A percentile compares a stretch with the other conserved stretches of the same genome.
Evolutionary conservation across 2,113 vertebrate genomes (phyloP).

Genomic region (Lucifuga dentata): DNA sequence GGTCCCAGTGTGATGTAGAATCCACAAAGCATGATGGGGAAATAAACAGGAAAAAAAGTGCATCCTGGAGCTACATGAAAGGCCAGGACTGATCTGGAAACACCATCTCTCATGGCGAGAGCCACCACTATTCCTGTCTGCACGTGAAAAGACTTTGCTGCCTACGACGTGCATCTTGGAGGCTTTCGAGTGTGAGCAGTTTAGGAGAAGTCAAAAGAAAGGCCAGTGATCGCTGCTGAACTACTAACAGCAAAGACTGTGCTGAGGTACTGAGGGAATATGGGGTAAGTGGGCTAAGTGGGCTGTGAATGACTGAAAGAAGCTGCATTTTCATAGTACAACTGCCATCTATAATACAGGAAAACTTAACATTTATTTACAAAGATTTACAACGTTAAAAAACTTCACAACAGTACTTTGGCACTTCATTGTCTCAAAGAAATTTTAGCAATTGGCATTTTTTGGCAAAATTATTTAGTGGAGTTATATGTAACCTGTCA

Average conservation of each 20-base stretch:
- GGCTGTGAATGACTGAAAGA: constrained; percentile 41
- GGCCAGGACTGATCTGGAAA: constrained; percentile 37
- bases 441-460: no score
- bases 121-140: constrained; percentile 55
- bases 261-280: constrained; percentile 48
- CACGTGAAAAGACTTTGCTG: constrained; percentile 55
- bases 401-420: no score
- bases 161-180: constrained; percentile 58
- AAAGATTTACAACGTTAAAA: no score
- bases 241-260: constrained; percentile 52
- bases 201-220: constrained; percentile 52
- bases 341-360: no score
- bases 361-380: no score
- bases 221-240: constrained; percentile 50
- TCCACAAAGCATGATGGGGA: constrained; percentile 36
- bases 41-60: constrained; percentile 31
- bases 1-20: constrained; percentile 27
- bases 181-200: constrained; percentile 47
- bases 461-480: no score
- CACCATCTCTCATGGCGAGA: constrained; percentile 29
- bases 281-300: constrained; percentile 56
- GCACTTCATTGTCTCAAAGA: no score
- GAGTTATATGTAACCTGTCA: no score
- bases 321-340: no score
- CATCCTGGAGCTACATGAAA: constrained; percentile 58